Evolutionary conservation across 2,113 vertebrate genomes (phyloP).

Genomic region (Thalassarche chlororhynchos): DNA sequence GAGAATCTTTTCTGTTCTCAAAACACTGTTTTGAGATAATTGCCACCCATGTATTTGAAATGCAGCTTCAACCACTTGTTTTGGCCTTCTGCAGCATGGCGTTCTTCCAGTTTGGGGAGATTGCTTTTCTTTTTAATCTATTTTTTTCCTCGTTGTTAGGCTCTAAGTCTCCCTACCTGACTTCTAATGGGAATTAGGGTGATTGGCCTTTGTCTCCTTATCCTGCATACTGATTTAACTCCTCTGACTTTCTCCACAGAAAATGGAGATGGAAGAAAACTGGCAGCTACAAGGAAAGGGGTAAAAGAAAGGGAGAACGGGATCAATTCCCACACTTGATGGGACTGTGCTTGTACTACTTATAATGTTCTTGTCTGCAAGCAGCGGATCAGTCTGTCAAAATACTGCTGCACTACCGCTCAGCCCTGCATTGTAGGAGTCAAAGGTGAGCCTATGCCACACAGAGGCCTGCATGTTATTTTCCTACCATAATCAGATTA

Average conservation of each 20-base stretch:
- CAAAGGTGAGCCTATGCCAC: background rate
- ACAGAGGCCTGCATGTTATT: background rate
- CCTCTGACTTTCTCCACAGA: background rate
- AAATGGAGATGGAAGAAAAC: background rate
- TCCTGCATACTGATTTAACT: background rate
- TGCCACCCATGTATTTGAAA: background rate
- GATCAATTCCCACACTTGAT: accelerated
- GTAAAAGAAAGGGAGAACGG: background rate
- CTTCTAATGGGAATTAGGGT: background rate
- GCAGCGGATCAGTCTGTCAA: background rate
- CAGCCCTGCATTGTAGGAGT: background rate
- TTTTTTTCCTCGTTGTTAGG: background rate
- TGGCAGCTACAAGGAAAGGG: background rate
- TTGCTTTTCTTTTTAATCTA: background rate
- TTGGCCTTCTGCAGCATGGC: background rate
- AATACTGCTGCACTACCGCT: accelerated
- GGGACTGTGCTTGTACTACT: background rate
- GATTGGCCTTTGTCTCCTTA: background rate
- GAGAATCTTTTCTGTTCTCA: background rate
- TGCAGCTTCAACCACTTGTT: background rate
- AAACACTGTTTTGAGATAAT: background rate
- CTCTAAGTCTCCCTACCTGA: background rate
- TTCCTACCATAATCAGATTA: background rate
- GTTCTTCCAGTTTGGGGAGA: background rate
- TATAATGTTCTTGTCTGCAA: background rate